Percentiles rank a stretch among this genome's conserved stretches.
Evolutionary conservation across 2,113 vertebrate genomes (phyloP).

Genomic region (Zeus faber): DNA sequence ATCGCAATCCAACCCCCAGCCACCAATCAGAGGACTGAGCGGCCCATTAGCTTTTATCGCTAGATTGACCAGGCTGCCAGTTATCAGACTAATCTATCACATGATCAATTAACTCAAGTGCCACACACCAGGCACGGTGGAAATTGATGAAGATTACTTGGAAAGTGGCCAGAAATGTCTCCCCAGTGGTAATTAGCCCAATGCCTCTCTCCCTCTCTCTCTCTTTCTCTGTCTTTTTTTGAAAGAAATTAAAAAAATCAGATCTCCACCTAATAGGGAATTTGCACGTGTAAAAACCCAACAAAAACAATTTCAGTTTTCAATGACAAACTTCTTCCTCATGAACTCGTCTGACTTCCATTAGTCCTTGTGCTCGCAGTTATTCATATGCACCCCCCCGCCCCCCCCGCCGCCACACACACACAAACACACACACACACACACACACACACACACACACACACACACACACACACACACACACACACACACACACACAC

Average conservation of each 20-base stretch:
- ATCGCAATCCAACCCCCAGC: not conserved
- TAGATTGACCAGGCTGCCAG: not conserved
- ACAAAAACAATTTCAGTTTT: no score
- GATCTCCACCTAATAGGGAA: no score
- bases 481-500: slow-evolving; percentile 1
- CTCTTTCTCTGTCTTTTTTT: no score
- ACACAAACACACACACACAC: slow-evolving; percentile 3
- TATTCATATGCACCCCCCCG: no score
- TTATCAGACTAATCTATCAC: not conserved
- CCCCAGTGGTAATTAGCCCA: no score
- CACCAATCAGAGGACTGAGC: not conserved
- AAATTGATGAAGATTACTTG: not conserved
- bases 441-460: not conserved
- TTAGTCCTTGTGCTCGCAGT: no score
- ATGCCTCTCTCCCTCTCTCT: no score
- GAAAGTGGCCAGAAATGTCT: not conserved
- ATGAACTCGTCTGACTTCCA: no score
- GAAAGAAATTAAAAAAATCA: no score
- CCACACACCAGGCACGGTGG: not conserved
- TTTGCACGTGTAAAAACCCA: no score
- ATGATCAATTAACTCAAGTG: not conserved
- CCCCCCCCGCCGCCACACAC: not conserved
- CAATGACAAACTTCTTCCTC: no score
- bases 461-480: slow-evolving; percentile 13
- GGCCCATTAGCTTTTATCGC: not conserved